Base-by-base conservation (phyloP, 2,888 invertebrate species). In the Drymonia ruficornis region DNA sequence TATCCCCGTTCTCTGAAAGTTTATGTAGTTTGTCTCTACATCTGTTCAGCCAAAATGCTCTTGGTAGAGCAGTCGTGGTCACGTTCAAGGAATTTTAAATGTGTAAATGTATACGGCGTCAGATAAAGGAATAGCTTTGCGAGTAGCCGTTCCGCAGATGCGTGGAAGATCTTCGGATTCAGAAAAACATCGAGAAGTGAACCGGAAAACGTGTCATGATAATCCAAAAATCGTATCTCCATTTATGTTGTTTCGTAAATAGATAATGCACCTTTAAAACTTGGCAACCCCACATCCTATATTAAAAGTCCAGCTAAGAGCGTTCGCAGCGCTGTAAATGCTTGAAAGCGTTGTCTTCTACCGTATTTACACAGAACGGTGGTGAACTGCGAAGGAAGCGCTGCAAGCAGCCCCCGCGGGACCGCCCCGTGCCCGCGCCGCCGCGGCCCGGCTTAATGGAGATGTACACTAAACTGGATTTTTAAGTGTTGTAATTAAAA, bases 401-500 rank as follows among this genome's bases (percentile, higher is more conserved):
- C 49, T 45, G 42, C 42, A 4, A 38, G 16, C 53, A 36, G 34
- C 47, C 54, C 65, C 64, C 65, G 49, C 40, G 58, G 59, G 65
- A 59, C 34, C 34, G 53, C 55, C 47, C 43, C 56, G 61, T 50
- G n/a, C n/a, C n/a, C 23, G 23, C 18, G 49, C 56, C 36, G 60
- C 56, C 50, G 53, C 52, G 53, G 53, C 55, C 50, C 57, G 67
- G 69, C 66, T 67, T 80, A 80, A 80, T 79, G 75, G 72, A 72
- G 73, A 74, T 68, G 74, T 72, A 68, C 69, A 71, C 65, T 67
- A 67, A 74, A 76, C 74, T 70, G 73, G 78, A 75, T 76, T 77
- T 77, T 76, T 72, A 77, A 80, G 72, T 74, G 78, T 59, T 56
- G 65, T 76, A 75, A 79, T 70, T 70, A 67, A 67, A 70, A 67